Evolutionary conservation across 1,140 invertebrate species (phyloP).

Genomic region (Platyura marginata): DNA sequence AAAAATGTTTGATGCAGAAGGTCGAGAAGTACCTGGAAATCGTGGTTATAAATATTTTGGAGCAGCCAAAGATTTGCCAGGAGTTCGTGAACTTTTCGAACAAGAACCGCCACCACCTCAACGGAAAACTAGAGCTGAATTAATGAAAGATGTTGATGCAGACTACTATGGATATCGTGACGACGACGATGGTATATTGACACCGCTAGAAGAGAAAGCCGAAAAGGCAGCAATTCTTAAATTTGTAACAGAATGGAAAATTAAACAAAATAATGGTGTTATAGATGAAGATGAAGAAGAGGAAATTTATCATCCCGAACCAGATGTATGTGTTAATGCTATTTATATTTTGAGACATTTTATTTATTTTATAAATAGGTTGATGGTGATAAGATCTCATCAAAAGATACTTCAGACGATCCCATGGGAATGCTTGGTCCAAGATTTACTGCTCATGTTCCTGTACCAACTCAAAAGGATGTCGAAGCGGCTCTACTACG

Average conservation of each 20-base stretch:
- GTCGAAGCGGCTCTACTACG: conserved; percentile 75
- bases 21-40: conserved; percentile 93
- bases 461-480: conserved; percentile 73
- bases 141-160: conserved; percentile 96
- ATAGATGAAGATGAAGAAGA: conserved; percentile 33
- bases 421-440: conserved; percentile 23
- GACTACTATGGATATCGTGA: conserved; percentile 98
- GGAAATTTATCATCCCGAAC: conserved; percentile 13
- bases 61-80: conserved; percentile 93
- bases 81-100: conserved; percentile 94
- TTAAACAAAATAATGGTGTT: conserved; percentile 39
- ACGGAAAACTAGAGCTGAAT: conserved; percentile 80
- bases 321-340: background rate
- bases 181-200: conserved; percentile 90
- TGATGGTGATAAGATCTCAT: too few relatives aligned
- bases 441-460: conserved; percentile 61
- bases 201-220: conserved; percentile 68
- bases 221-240: conserved; percentile 51
- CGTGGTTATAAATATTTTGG: conserved; percentile 99
- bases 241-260: conserved; percentile 42
- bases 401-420: too few relatives aligned
- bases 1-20: conserved; percentile 88
- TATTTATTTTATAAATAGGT: too few relatives aligned
- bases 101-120: conserved; percentile 79
- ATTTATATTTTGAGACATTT: too few relatives aligned